Percentiles rank a stretch among this genome's conserved stretches.
phyloP scores from a whole-genome alignment of 1,140 invertebrate genomes.

The Campoletis sonorensis region DNA sequence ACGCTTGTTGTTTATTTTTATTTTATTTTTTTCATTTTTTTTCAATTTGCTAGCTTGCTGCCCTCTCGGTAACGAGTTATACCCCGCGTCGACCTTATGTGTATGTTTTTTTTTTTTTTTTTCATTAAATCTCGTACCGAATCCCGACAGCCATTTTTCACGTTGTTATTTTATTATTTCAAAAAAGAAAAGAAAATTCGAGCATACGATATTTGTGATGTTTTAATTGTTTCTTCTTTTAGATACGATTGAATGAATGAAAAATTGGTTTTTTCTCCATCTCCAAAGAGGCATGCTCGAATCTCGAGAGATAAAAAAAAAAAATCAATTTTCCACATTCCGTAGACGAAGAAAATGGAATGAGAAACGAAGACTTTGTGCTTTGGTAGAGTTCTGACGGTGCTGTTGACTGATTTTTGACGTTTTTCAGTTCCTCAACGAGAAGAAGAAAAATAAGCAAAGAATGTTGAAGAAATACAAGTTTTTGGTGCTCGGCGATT shows the following conservation, averaged over 20 bases:
- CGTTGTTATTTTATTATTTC: background rate
- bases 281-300: background rate
- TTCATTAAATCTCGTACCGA: conserved; percentile 4
- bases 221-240: background rate
- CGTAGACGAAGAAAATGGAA: background rate
- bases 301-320: background rate
- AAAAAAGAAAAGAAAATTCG: background rate
- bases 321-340: background rate
- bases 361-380: background rate
- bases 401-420: too few relatives aligned
- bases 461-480: too few relatives aligned
- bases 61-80: background rate
- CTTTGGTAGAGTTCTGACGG: background rate
- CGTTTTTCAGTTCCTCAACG: too few relatives aligned
- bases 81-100: background rate
- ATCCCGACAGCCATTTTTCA: background rate
- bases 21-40: too few relatives aligned
- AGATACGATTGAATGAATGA: background rate
- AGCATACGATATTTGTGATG: too few relatives aligned
- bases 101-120: conserved; percentile 7
- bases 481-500: too few relatives aligned
- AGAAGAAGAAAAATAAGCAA: too few relatives aligned
- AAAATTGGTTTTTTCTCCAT: background rate
- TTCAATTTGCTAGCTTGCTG: too few relatives aligned
- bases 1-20: background rate